Evolutionary conservation across 2,888 invertebrate species (phyloP), one percentile per base, ranked within the genome.

Genomic region (Cremastinae sp.): DNA sequence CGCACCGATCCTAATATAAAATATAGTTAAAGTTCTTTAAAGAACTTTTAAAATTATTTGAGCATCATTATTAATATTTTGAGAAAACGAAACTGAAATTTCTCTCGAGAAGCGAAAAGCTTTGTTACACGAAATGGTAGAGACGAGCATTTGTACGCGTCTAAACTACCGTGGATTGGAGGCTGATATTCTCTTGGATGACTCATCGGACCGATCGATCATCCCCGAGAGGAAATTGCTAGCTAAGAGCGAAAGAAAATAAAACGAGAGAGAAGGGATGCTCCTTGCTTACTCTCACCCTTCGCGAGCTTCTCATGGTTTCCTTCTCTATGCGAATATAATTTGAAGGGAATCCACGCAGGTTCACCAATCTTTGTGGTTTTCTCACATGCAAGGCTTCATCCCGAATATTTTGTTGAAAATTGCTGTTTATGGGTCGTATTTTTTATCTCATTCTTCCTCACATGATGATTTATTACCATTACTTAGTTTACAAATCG

Each of bases 161-260:
- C 56, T n/a, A n/a, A 51, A 56, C 68, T 56, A 69, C 77, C 75
- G 81, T 12, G 22, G 18, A 53, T 74, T 66, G 62, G 53, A 61
- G 53, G 53, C 62, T 78, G 75, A 81, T 81, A 83, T 84, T 84
- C 81, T 72, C 80, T 66, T 49, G 73, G 80, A 81, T 85, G 85
- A 85, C 81, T 85, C 85, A 85, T 85, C 84, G 79, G 55, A 58
- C 53, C 73, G 80, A 85, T 85, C 83, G 85, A 85, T 85, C 85
- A 83, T 83, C 59, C 72, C 66, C 39, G 47, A 51, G 45, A 58
- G 37, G 51, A 71, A 78, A 68, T 77, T 53, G 70, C 76, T 5
- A 28, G 77, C 74, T 59, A 59, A 71, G 68, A 71, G 39, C 9
- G 47, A 68, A 43, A 53, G n/a, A 56, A 66, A 66, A 35, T 14